Conservation (phyloP, 2,113 vertebrate species). For the Melanocharis versteri region DNA sequence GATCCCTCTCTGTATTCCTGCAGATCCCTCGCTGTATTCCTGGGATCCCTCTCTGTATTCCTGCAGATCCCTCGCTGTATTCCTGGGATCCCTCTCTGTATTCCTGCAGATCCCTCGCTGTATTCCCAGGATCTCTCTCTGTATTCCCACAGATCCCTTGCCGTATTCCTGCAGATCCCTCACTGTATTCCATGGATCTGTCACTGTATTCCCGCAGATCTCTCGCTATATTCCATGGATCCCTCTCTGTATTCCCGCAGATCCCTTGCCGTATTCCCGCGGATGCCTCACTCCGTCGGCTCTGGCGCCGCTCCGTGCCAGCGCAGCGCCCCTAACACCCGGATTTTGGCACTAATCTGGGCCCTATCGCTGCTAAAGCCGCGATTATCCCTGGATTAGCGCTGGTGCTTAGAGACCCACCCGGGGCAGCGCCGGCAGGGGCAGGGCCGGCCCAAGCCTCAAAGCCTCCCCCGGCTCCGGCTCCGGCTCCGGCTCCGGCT, state of each 20-base stretch:
- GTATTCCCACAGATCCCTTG: rapidly evolving
- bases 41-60: rapidly evolving
- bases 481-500: neutral
- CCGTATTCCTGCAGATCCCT: neutral
- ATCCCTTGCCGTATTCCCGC: neutral
- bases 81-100: rapidly evolving
- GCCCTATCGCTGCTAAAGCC: constrained; percentile 35
- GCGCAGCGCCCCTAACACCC: neutral
- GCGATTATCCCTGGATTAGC: constrained; percentile 12
- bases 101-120: neutral
- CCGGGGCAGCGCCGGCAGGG: neutral
- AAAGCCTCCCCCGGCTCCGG: neutral
- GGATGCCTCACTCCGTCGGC: rapidly evolving
- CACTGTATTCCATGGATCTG: neutral
- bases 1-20: rapidly evolving
- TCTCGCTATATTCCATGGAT: neutral
- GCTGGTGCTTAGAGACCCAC: neutral
- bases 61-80: rapidly evolving
- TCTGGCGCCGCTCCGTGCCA: neutral
- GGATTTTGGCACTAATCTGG: neutral
- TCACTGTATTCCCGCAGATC: neutral
- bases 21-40: neutral
- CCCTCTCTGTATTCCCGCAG: neutral
- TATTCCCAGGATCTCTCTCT: rapidly evolving
- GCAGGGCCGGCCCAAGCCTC: neutral